A percentile compares a stretch with the other conserved stretches of the same genome.
Conservation (phyloP, 2,797 vertebrate genomes). For the Sphenodon punctatus region DNA sequence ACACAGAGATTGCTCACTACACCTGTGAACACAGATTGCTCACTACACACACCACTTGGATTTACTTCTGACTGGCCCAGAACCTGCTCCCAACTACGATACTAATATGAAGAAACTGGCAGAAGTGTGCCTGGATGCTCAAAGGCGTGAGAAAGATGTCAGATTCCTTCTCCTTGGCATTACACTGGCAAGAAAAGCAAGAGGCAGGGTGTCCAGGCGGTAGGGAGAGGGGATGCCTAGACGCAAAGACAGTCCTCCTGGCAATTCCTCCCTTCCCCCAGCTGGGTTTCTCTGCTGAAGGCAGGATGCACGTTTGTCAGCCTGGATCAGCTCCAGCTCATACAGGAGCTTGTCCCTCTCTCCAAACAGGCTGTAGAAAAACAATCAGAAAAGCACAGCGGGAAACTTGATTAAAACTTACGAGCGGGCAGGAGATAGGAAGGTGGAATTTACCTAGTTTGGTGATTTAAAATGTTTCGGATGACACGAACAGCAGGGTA, state of each 20-base stretch:
- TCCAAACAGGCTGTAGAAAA: background rate
- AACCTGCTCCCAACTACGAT: too few relatives aligned
- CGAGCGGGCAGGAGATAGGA: background rate
- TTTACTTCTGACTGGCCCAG: background rate
- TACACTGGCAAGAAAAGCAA: background rate
- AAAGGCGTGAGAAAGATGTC: background rate
- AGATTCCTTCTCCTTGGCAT: background rate
- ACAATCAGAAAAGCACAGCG: conserved; percentile 25
- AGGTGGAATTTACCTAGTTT: conserved; percentile 6
- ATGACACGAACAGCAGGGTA: background rate
- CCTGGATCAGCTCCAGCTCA: background rate
- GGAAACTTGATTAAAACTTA: background rate
- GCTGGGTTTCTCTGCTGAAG: background rate
- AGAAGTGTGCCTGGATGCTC: background rate
- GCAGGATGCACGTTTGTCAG: background rate
- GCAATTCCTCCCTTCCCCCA: background rate
- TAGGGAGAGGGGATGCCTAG: fast-evolving
- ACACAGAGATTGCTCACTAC: too few relatives aligned
- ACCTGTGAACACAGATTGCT: too few relatives aligned
- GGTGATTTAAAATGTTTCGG: background rate
- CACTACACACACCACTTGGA: too few relatives aligned
- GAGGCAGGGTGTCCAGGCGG: background rate
- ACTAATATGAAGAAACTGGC: background rate
- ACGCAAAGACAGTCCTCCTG: background rate
- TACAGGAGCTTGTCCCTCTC: background rate